These are phyloP conservation scores for Cyphomyrus plagiostoma DNA, from an alignment of 2,113 vertebrate genomes.

Conservation along the genomic window DNA sequence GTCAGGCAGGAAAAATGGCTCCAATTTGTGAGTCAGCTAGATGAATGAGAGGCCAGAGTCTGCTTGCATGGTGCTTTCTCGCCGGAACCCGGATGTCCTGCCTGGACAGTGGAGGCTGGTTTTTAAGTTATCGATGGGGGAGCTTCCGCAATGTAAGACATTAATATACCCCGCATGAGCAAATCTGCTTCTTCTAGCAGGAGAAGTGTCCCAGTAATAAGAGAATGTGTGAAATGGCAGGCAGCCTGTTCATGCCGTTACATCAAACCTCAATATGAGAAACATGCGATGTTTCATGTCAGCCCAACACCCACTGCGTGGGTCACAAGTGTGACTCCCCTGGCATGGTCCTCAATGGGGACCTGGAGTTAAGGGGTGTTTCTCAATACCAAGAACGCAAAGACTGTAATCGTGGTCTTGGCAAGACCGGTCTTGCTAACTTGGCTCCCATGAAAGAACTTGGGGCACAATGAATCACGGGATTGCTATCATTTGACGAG, in stretches of 20 bases:
- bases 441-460: neutral
- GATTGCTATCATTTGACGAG: neutral
- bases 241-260: neutral
- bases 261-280: neutral
- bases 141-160: neutral
- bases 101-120: neutral
- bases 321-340: neutral
- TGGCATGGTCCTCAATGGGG: neutral
- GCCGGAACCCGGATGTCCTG: neutral
- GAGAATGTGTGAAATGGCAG: neutral
- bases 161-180: neutral
- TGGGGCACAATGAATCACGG: neutral
- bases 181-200: neutral
- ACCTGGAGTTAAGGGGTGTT: neutral
- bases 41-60: neutral
- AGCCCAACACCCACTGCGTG: neutral
- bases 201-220: neutral
- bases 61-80: neutral
- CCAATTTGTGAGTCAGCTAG: conserved; percentile 11
- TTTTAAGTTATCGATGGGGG: neutral
- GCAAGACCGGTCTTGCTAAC: neutral
- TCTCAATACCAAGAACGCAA: neutral
- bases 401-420: neutral
- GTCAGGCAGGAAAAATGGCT: conserved; percentile 7
- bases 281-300: neutral